Percentiles rank a stretch among this genome's conserved stretches.
Conservation (phyloP, 2,113 vertebrate species). For the Elaphurus davidianus region DNA sequence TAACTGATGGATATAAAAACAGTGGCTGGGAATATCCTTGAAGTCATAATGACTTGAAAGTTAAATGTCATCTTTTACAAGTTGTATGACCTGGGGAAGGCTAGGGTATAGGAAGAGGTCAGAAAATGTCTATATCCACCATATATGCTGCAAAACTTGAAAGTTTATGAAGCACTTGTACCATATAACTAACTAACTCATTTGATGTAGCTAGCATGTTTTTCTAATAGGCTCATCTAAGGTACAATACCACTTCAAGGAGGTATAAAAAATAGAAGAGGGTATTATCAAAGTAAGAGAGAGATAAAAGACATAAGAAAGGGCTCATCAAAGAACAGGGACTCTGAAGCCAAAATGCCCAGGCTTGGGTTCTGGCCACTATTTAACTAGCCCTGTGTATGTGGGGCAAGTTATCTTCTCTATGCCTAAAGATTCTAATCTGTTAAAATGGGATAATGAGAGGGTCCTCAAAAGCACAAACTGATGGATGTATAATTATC, state of each 20-base stretch:
- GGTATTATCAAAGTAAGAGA: background rate
- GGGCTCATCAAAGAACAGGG: background rate
- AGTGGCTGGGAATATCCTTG: constrained; percentile 16
- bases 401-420: background rate
- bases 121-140: constrained; percentile 40
- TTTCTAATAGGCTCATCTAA: constrained; percentile 23
- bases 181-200: background rate
- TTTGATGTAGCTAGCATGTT: constrained; percentile 11
- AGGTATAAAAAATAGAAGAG: constrained; percentile 36
- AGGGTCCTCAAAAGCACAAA: background rate
- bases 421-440: background rate
- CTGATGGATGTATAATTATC: background rate
- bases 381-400: background rate
- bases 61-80: constrained; percentile 61
- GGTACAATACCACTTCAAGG: constrained; percentile 44
- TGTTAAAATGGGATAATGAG: background rate
- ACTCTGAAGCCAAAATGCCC: background rate
- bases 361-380: background rate
- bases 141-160: background rate
- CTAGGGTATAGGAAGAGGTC: constrained; percentile 8
- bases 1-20: constrained; percentile 58
- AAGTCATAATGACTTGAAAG: constrained; percentile 34
- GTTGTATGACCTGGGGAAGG: background rate
- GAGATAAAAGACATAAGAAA: background rate
- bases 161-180: constrained; percentile 48